Percentiles rank a stretch among this genome's conserved stretches.
These are phyloP conservation scores for Protosalanx chinensis DNA, from an alignment of 2,797 vertebrate genomes.

Conservation along the genomic window DNA sequence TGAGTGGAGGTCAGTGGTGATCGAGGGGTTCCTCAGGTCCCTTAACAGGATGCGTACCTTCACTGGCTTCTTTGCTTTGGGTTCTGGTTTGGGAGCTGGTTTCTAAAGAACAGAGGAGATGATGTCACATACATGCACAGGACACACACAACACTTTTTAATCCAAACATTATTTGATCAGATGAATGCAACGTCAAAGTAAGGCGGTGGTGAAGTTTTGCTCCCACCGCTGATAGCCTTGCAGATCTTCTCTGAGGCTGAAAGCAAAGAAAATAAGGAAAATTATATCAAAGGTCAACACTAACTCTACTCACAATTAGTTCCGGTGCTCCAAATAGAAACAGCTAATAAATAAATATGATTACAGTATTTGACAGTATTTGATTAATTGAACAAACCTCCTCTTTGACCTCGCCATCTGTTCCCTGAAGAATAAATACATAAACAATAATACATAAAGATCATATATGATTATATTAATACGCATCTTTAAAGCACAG, in stretches of 20 bases:
- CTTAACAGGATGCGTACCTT: slow-evolving; percentile 59
- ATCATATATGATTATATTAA: no score
- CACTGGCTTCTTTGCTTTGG: slow-evolving; percentile 77
- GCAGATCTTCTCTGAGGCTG: slow-evolving; percentile 83
- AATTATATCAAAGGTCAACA: slow-evolving; percentile 8
- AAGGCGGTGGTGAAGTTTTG: neutral
- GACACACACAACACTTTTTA: neutral
- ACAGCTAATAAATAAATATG: no score
- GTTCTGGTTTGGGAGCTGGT: slow-evolving; percentile 72
- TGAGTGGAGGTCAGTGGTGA: no score
- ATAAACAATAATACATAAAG: neutral
- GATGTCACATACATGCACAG: neutral
- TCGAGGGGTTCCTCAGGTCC: no score
- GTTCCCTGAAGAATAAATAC: slow-evolving; percentile 56
- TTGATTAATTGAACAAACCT: slow-evolving; percentile 60
- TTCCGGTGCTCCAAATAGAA: no score
- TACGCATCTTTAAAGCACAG: neutral
- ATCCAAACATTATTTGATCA: neutral
- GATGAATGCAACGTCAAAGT: neutral
- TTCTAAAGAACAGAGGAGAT: slow-evolving; percentile 57
- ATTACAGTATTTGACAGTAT: neutral
- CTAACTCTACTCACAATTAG: neutral
- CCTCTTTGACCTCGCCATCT: slow-evolving; percentile 75
- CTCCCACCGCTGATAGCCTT: slow-evolving; percentile 80
- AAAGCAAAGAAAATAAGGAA: slow-evolving; percentile 9